Evolutionary conservation across 2,113 vertebrate species (phyloP), one percentile per base, ranked within the genome.

Genomic region (Gila orcuttii): DNA sequence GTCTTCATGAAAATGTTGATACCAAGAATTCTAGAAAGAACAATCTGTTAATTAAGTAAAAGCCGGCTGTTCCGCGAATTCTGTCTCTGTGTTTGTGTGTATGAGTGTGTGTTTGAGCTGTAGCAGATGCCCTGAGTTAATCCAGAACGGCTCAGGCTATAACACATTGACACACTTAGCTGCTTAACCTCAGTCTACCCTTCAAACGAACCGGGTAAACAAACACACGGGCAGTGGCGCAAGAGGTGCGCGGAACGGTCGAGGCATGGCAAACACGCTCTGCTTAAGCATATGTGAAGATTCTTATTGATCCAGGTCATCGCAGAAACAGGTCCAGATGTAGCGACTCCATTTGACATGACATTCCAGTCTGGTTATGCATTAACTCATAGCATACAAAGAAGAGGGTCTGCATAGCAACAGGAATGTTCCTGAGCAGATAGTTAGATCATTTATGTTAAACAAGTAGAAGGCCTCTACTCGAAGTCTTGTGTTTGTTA

Each of bases 121-220:
- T 86, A 79, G 57, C 85, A 82, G 62, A 64, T 82, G 82, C 31
- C 12, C 23, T 2, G 17, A 68, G 79, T 55, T 85, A 85, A 88
- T 85, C 31, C 42, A 55, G 57, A 17, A 31, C 42, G 33, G 52
- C 84, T 79, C 64, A 80, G 33, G 59, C 79, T 83, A 28, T 71
- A 77, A 47, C 68, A 82, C 45, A 73, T 81, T 69, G 75, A 83
- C 75, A 86, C 71, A 68, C 71, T 79, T 85, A 82, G 52, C 82
- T 62, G 31, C 82, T 82, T 83, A 84, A 79, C 42, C 57, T 68
- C 62, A 42, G 33, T 45, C 17, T 23, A 55, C 68, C 39, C 25
- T 71, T 13, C 39, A 77, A 52, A 31, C 77, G 73, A 42, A 31
- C 78, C 13, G 4, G 33, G 45, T 74, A 80, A 85, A 82, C 78